Conservation (phyloP, 2,113 vertebrate species). For the Macroglossus sobrinus region DNA sequence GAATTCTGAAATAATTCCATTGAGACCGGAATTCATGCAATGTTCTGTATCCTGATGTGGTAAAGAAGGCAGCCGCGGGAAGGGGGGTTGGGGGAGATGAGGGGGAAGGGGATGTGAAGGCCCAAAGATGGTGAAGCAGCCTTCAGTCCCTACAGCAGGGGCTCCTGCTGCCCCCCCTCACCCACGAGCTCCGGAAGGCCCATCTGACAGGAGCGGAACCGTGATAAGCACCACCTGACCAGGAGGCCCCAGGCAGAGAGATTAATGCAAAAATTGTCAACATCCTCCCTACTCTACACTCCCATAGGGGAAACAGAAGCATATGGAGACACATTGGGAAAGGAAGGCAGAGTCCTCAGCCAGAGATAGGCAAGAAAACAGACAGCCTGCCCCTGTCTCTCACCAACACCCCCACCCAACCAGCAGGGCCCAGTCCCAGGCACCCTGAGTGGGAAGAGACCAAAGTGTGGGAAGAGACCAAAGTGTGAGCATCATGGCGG, state of each 20-base stretch:
- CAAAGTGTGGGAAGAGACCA: background rate
- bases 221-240: slow-evolving; percentile 87
- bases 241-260: slow-evolving; percentile 79
- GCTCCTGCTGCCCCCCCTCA: slow-evolving; percentile 16
- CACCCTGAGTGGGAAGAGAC: background rate
- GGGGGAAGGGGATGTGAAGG: slow-evolving; percentile 73
- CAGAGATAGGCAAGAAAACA: background rate
- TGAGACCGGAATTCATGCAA: slow-evolving; percentile 87
- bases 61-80: slow-evolving; percentile 76
- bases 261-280: slow-evolving; percentile 86
- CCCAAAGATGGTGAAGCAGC: slow-evolving; percentile 61
- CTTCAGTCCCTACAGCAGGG: slow-evolving; percentile 73
- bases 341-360: slow-evolving; percentile 31
- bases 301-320: background rate
- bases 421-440: background rate
- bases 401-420: background rate
- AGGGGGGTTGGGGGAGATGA: background rate
- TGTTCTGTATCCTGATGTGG: slow-evolving; percentile 90
- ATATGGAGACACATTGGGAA: background rate
- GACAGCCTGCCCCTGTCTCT: background rate
- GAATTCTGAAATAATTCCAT: slow-evolving; percentile 85
- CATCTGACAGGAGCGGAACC: slow-evolving; percentile 84
- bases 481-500: background rate
- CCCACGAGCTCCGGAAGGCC: slow-evolving; percentile 82
- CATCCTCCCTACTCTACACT: slow-evolving; percentile 58